A percentile compares a stretch with the other conserved stretches of the same genome.
Evolutionary conservation across 2,888 invertebrate species (phyloP).

Genomic region (Habrosyne pyritoides): DNA sequence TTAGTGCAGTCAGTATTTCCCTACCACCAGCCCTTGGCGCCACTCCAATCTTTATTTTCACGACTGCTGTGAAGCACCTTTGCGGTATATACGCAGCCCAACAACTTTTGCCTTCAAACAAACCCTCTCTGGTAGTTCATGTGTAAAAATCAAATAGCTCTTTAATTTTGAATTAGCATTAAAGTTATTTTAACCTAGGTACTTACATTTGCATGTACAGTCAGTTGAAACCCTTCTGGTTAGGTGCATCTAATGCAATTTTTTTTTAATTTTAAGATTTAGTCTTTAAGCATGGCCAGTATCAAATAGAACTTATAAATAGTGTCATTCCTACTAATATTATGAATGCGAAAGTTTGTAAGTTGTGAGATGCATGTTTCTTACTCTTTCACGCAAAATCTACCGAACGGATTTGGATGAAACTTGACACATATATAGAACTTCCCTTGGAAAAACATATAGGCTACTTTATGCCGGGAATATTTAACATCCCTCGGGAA

Average conservation of each 20-base stretch:
- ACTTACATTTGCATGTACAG: not conserved
- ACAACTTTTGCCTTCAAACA: slow-evolving; percentile 54
- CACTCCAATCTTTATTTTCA: slow-evolving; percentile 65
- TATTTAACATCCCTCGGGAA: too few relatives aligned
- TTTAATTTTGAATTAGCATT: slow-evolving; percentile 30
- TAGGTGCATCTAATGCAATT: not conserved
- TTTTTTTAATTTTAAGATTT: not conserved
- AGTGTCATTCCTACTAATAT: not conserved
- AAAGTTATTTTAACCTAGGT: slow-evolving; percentile 21
- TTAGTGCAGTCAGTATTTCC: slow-evolving; percentile 52
- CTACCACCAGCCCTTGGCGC: slow-evolving; percentile 50
- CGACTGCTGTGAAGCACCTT: slow-evolving; percentile 46
- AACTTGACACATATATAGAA: too few relatives aligned
- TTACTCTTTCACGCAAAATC: too few relatives aligned
- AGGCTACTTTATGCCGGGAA: too few relatives aligned
- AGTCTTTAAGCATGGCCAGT: not conserved
- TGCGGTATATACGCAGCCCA: slow-evolving; percentile 54
- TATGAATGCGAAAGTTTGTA: too few relatives aligned
- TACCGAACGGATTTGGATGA: too few relatives aligned
- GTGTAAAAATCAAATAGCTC: slow-evolving; percentile 48
- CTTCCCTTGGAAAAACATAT: too few relatives aligned
- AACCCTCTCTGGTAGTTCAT: slow-evolving; percentile 52
- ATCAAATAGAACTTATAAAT: not conserved
- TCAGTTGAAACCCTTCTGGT: too few relatives aligned
- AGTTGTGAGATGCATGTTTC: too few relatives aligned